These are phyloP conservation scores for Agapostemon virescens DNA, from an alignment of 2,888 invertebrate genomes.

Conservation along the genomic window DNA sequence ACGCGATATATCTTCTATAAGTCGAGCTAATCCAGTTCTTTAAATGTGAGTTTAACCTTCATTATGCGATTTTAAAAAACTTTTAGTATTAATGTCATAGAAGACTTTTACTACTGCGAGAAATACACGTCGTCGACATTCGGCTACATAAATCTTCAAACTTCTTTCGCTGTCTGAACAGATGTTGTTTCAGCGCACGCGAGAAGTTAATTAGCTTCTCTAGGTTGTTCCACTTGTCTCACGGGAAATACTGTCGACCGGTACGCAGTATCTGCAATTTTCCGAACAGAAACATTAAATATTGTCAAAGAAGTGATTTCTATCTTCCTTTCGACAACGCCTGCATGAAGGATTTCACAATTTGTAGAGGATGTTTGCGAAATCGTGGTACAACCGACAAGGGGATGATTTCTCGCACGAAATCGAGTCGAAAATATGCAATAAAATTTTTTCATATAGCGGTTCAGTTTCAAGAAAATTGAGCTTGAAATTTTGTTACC, in stretches of 20 bases:
- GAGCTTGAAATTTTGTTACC: too few species aligned
- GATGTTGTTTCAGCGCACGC: slow-evolving; percentile 23
- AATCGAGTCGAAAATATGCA: too few species aligned
- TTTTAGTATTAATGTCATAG: background rate
- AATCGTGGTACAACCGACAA: too few species aligned
- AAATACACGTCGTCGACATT: background rate
- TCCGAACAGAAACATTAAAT: background rate
- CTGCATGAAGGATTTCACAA: background rate
- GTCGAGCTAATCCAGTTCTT: too few species aligned
- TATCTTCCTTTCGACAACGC: background rate
- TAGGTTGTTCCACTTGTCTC: slow-evolving; percentile 1
- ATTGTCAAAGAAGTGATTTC: background rate
- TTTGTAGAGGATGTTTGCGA: too few species aligned
- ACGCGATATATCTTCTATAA: too few species aligned
- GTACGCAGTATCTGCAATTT: background rate
- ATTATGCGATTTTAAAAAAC: background rate
- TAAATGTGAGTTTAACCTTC: too few species aligned
- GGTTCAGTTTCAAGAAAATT: too few species aligned
- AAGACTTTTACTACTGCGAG: background rate
- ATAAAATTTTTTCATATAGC: too few species aligned
- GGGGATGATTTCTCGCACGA: too few species aligned
- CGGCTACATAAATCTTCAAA: background rate
- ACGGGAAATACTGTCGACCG: slow-evolving; percentile 12
- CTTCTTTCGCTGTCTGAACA: background rate
- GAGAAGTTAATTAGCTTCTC: slow-evolving; percentile 36